Base-by-base conservation (phyloP, 2,113 vertebrate genomes). In the Echinops telfairi region DNA sequence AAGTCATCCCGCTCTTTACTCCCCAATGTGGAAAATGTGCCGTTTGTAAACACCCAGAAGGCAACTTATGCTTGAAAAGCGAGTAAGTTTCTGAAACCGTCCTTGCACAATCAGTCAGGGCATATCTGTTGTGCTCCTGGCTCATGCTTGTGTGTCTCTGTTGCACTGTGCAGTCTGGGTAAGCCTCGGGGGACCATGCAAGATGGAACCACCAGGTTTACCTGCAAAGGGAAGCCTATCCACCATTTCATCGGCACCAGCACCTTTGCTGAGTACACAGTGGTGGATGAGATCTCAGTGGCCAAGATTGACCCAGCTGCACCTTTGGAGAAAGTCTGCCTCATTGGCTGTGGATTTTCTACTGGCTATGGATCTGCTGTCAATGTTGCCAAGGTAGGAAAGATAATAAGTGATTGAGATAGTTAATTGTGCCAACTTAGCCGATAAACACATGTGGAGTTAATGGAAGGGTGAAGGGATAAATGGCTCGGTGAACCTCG, bases 351-450 rank as follows among this genome's bases (percentile, higher is more conserved):
- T 90, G 98, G 98, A 0, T 92, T 99, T n/a, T 94, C 98, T 31
- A 99, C 99, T 0, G 99, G 99, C 3, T 99, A 98, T 68, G 99
- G 99, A 85, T 98, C 99, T 29, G 98, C 98, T 7, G 91, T 99
- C 60, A 98, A 99, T 43, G 97, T 98, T 0, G 99, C 98, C 58
- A 98, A 98, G 98, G 99, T 98, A 92, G 3, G 89, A 79, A 43
- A 4, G 47, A 43, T 31, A 29, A 1, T 10, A 40, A 8, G 16
- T 40, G 76, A 73, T 40, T 40, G 40, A 40, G 40, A 7, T 40
- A 40, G 40, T 40, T 40, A 4, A 40, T 40, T 40, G 40, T 40
- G 40, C 7, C 40, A 40, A 40, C 40, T 7, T 40, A 7, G 40
- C 40, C 40, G 7, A 40, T 40, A 40, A 40, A 40, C 40, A 40